Conservation (phyloP, 2,113 vertebrate genomes). For the Fulica atra region DNA sequence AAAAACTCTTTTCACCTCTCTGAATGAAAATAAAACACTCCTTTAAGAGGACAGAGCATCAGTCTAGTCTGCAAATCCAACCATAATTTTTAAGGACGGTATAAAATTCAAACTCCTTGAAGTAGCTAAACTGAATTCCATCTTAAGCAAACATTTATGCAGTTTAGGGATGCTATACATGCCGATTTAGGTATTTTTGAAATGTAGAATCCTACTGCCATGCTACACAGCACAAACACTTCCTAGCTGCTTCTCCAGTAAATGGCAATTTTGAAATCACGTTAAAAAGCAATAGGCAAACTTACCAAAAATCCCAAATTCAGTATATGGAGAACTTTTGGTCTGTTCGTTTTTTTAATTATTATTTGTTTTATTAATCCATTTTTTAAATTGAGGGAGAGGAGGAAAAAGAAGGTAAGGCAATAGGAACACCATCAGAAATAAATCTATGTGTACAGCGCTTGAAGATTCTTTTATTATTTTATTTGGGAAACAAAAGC, state of each 20-base stretch:
- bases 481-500: neutral
- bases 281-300: neutral
- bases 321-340: neutral
- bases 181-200: neutral
- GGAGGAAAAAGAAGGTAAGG: neutral
- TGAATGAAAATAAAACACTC: neutral
- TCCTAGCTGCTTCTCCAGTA: neutral
- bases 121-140: slow-evolving; percentile 13
- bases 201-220: slow-evolving; percentile 7
- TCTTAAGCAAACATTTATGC: slow-evolving; percentile 43
- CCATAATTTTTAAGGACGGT: neutral
- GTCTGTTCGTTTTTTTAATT: neutral
- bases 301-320: neutral
- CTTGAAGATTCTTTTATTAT: neutral
- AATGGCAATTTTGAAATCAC: neutral
- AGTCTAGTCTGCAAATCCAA: neutral
- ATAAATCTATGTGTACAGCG: neutral
- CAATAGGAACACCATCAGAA: neutral
- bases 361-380: neutral
- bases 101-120: neutral
- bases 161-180: slow-evolving; percentile 13
- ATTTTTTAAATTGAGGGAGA: neutral
- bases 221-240: neutral
- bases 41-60: neutral
- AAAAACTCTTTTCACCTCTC: neutral